Conservation (phyloP, 2,797 vertebrate genomes). For the Melanotaenia trifasciata region DNA sequence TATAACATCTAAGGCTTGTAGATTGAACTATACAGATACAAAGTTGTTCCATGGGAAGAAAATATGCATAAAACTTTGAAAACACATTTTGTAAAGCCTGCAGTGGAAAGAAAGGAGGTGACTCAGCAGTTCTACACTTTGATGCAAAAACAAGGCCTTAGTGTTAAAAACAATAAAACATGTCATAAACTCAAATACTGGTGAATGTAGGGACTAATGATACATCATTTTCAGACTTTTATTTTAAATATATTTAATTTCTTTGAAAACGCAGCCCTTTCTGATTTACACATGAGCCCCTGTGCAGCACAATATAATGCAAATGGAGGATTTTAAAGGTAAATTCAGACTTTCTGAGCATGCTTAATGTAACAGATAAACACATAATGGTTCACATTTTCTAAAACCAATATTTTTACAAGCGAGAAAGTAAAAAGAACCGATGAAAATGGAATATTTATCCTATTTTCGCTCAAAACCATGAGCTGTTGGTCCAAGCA, state of each 20-base stretch:
- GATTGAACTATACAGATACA: background rate
- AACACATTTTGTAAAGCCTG: conserved; percentile 3
- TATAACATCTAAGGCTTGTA: background rate
- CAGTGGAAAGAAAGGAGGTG: conserved; percentile 25
- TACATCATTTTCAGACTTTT: background rate
- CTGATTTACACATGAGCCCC: background rate
- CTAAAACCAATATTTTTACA: background rate
- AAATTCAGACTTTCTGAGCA: background rate
- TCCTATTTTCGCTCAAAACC: no score
- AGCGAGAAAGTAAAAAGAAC: background rate
- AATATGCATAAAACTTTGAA: conserved; percentile 8
- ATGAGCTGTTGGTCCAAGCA: no score
- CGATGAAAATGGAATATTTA: background rate
- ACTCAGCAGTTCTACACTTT: conserved; percentile 40
- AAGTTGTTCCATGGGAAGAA: background rate
- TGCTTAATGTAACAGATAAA: no score
- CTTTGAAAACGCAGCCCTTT: background rate
- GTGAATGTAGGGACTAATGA: background rate
- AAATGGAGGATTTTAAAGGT: background rate
- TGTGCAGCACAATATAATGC: background rate
- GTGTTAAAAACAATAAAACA: background rate
- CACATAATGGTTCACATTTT: no score
- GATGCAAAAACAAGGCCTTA: background rate
- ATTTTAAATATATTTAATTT: background rate
- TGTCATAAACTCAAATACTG: background rate